Evolutionary conservation across 2,113 vertebrate genomes (phyloP).

Genomic region (Melierax canorus): DNA sequence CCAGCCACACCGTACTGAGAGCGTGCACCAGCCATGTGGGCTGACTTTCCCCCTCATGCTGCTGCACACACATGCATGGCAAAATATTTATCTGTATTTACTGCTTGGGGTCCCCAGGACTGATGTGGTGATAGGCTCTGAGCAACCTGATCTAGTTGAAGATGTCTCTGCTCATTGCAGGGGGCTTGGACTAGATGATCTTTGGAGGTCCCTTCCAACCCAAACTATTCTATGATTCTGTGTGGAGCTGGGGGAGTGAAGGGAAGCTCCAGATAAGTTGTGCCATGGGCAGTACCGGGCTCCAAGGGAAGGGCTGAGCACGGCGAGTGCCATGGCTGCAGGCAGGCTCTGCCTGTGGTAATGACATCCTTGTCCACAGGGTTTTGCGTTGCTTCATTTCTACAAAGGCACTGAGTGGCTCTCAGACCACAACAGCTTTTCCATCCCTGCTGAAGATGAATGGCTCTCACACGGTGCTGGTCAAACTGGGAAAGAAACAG

Average conservation of each 20-base stretch:
- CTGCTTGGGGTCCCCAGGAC: fast-evolving
- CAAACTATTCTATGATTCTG: not conserved
- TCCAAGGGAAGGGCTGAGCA: fast-evolving
- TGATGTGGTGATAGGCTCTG: not conserved
- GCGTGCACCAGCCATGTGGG: fast-evolving
- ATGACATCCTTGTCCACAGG: fast-evolving
- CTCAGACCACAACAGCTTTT: fast-evolving
- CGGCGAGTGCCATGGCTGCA: fast-evolving
- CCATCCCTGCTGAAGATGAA: not conserved
- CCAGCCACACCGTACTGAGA: fast-evolving
- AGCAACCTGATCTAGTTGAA: not conserved
- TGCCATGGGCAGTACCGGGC: fast-evolving
- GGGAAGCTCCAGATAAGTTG: not conserved
- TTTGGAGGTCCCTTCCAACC: not conserved
- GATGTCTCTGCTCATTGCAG: not conserved
- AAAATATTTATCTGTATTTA: not conserved
- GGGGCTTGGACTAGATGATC: not conserved
- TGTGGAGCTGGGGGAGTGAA: not conserved
- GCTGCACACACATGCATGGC: too few relatives aligned
- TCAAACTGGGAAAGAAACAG: not conserved
- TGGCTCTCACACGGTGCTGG: fast-evolving
- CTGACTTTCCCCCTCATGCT: too few relatives aligned
- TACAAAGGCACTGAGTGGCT: not conserved
- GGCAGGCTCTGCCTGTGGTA: fast-evolving
- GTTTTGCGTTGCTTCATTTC: not conserved